A percentile compares a stretch with the other conserved stretches of the same genome.
Conservation (phyloP, 1,140 invertebrate species). For the Listronotus bonariensis region DNA sequence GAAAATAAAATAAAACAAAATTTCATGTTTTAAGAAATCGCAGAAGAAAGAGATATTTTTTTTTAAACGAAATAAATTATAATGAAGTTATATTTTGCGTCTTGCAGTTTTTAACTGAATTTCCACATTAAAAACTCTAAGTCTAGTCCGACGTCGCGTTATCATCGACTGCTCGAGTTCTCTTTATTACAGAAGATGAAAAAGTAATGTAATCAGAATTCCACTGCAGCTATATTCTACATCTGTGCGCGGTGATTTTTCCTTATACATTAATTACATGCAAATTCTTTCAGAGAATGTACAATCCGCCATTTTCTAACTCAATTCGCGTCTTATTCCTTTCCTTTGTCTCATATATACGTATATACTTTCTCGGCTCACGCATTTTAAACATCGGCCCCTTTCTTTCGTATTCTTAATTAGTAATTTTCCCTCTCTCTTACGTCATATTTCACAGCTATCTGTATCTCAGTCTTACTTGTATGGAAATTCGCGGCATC, state of each 20-base stretch:
- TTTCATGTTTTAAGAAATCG: too few species aligned
- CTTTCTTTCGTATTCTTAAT: constrained; percentile 56
- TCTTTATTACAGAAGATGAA: constrained; percentile 39
- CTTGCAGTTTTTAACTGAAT: constrained; percentile 5
- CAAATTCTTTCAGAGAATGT: constrained; percentile 55
- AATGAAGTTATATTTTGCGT: constrained; percentile 9
- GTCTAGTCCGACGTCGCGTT: background rate
- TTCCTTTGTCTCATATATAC: constrained; percentile 55
- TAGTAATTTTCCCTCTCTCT: constrained; percentile 51
- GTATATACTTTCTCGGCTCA: constrained; percentile 56
- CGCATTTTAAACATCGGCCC: constrained; percentile 56
- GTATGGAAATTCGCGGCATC: constrained; percentile 53
- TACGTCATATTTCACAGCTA: constrained; percentile 23
- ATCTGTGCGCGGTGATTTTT: constrained; percentile 52
- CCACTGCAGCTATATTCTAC: constrained; percentile 38
- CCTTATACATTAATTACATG: constrained; percentile 57
- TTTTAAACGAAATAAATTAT: constrained; percentile 1
- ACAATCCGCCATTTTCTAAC: constrained; percentile 55
- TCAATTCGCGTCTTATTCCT: constrained; percentile 54
- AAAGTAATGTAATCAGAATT: constrained; percentile 44
- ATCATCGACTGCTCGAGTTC: constrained; percentile 3
- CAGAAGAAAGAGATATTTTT: too few species aligned
- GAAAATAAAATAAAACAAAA: too few species aligned
- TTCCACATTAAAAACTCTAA: constrained; percentile 2
- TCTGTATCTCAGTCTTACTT: constrained; percentile 41